A percentile compares a stretch with the other conserved stretches of the same genome.
Conservation (phyloP, 2,113 vertebrate genomes). For the Haemorhous mexicanus region DNA sequence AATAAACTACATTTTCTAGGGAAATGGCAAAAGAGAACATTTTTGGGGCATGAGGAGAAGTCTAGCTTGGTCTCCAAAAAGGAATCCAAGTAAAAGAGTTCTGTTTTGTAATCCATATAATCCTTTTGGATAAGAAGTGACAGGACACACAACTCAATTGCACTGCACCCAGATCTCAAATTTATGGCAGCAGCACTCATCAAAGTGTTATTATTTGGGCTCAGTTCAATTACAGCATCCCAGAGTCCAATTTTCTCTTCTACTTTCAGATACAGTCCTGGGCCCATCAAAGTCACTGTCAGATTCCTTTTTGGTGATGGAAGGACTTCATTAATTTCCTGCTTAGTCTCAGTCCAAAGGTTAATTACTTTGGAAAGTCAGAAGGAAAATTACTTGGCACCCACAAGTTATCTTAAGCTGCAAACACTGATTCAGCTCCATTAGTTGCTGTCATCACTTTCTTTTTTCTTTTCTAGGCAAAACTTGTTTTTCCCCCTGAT, state of each 20-base stretch:
- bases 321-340: conserved; percentile 24
- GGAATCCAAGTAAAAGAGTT: neutral
- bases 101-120: neutral
- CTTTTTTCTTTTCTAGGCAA: neutral
- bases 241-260: neutral
- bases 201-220: neutral
- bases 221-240: neutral
- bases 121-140: neutral
- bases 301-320: neutral
- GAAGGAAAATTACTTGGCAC: conserved; percentile 1
- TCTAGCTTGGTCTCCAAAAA: neutral
- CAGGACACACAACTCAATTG: neutral
- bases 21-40: neutral
- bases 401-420: neutral
- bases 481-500: neutral
- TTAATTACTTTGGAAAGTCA: conserved; percentile 48
- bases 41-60: neutral
- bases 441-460: neutral
- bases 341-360: conserved; percentile 14
- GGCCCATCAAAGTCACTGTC: neutral
- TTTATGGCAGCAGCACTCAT: neutral
- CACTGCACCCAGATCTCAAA: neutral
- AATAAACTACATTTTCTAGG: neutral
- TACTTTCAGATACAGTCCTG: neutral
- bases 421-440: neutral